These are phyloP conservation scores for Malthinus seriepunctatus DNA, from an alignment of 2,888 invertebrate species.

Conservation along the genomic window DNA sequence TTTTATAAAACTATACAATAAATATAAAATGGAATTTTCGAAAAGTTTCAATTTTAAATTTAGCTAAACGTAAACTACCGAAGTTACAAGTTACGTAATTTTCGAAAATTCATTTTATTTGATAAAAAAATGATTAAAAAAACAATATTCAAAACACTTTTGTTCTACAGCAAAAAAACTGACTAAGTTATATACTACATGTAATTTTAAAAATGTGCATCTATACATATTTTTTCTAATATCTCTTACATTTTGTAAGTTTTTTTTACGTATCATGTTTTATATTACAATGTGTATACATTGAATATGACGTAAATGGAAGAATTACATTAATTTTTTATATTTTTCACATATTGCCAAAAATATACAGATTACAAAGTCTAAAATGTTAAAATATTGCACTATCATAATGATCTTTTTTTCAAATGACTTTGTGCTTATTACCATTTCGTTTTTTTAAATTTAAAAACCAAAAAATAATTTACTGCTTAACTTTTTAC, in stretches of 20 bases:
- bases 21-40: conserved; percentile 48
- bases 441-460: conserved; percentile 32
- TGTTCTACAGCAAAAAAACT: conserved; percentile 47
- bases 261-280: conserved; percentile 48
- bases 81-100: conserved; percentile 37
- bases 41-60: conserved; percentile 26
- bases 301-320: conserved; percentile 49
- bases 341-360: conserved; percentile 46
- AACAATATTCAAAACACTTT: conserved; percentile 38
- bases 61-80: conserved; percentile 36
- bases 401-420: conserved; percentile 39
- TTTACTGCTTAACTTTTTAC: conserved; percentile 39
- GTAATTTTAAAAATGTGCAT: conserved; percentile 55
- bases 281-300: conserved; percentile 53
- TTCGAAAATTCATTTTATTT: conserved; percentile 37
- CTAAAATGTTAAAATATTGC: conserved; percentile 48
- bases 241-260: conserved; percentile 26
- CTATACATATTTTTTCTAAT: conserved; percentile 35
- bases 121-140: conserved; percentile 31
- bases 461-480: conserved; percentile 31
- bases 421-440: conserved; percentile 40
- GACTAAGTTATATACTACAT: conserved; percentile 48
- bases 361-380: conserved; percentile 44
- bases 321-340: conserved; percentile 47
- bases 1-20: conserved; percentile 57